Conservation (phyloP, 2,113 vertebrate genomes). For the Falcunculus frontatus region DNA sequence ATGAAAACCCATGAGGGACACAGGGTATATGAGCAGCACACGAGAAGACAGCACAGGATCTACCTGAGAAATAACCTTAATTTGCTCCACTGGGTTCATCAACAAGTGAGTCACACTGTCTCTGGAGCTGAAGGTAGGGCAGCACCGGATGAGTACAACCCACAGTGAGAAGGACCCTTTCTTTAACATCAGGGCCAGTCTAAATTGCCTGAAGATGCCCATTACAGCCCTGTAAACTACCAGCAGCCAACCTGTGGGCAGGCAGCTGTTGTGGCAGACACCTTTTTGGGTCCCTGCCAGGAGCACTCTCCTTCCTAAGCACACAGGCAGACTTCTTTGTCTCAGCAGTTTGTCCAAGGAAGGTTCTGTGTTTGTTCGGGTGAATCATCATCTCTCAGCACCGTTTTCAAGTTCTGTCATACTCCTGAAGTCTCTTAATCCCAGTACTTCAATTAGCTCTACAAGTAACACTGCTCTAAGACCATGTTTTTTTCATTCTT, state of each 20-base stretch:
- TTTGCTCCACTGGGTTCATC: neutral
- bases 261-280: neutral
- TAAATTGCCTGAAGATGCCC: neutral
- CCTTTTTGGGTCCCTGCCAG: fast-evolving
- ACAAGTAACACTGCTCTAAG: neutral
- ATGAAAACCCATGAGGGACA: neutral
- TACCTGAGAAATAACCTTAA: neutral
- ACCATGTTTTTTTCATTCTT: fast-evolving
- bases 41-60: fast-evolving
- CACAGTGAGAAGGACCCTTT: neutral
- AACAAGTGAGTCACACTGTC: neutral
- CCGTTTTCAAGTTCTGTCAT: fast-evolving
- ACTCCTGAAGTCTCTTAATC: neutral
- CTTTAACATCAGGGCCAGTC: neutral
- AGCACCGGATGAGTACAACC: neutral
- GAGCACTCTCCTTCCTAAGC: neutral
- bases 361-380: neutral
- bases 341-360: neutral
- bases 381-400: neutral
- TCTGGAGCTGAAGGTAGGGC: neutral
- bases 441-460: neutral
- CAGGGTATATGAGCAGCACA: neutral
- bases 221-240: neutral
- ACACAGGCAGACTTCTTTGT: neutral
- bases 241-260: neutral